Evolutionary conservation across 2,888 invertebrate genomes (phyloP), one percentile per base, ranked within the genome.

Genomic region (Lochmaea capreae): DNA sequence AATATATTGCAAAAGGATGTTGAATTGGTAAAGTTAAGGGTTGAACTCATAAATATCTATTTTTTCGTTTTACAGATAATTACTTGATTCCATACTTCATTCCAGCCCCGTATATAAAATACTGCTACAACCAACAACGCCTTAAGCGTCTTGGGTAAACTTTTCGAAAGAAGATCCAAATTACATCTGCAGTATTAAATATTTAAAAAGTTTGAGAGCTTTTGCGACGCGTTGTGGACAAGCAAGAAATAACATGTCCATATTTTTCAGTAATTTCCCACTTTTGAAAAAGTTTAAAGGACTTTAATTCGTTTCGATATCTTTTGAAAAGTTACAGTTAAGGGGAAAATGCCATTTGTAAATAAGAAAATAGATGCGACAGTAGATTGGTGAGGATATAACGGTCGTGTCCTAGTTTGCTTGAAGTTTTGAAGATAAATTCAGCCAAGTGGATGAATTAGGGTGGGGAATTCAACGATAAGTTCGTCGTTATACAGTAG

Each of bases 181-280:
- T 59, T 59, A 59, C 33, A 59, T 59, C 59, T 59, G 59, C 59
- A 59, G 59, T 26, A 59, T 59, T 59, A 59, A 59, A 59, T 33
- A 59, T 59, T 59, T 59, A 59, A 59, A 59, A 59, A 59, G 26
- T 59, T 59, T 33, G n/a, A 59, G 33, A 33, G 33, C 59, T 59
- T 59, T 59, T 59, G 12, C 33, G 33, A 14, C 59, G 11, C 33
- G 26, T 59, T 14, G 59, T 59, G 59, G 59, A 59, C 59, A 59
- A 59, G 42, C 67, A n/a, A 67, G 58, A 71, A 77, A 77, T 75
- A 77, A 75, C 75, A 77, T 75, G 77, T 73, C 66, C 75, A 73
- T 77, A 77, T 77, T 75, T 77, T 75, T 73, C 66, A 67, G 72
- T 75, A 72, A 75, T 77, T 77, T 72, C 77, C 68, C 71, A 71